phyloP scores from a whole-genome alignment of 2,113 vertebrate genomes.

The Ameiurus melas region DNA sequence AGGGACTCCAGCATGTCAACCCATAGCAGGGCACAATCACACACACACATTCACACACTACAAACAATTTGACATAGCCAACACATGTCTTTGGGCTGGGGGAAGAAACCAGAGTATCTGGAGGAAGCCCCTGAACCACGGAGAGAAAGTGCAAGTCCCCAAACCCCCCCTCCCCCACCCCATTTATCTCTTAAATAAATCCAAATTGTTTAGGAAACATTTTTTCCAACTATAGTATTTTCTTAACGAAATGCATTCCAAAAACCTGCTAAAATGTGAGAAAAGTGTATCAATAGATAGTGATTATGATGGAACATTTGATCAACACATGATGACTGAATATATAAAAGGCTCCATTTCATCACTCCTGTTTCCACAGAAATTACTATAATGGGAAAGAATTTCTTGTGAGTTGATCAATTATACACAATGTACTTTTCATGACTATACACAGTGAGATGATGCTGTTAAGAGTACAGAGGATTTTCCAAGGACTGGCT shows the following conservation, averaged over 20 bases:
- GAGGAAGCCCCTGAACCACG: too few species aligned
- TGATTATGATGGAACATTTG: neutral
- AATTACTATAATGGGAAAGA: neutral
- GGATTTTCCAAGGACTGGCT: neutral
- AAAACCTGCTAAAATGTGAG: neutral
- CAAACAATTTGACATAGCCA: too few species aligned
- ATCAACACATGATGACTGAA: neutral
- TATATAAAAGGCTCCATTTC: neutral
- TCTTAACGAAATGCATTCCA: neutral
- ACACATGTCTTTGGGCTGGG: too few species aligned
- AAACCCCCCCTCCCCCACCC: too few species aligned
- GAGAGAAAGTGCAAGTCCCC: too few species aligned
- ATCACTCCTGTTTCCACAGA: constrained; percentile 1
- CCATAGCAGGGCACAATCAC: too few species aligned
- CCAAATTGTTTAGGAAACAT: neutral
- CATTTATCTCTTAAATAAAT: neutral
- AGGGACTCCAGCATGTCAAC: too few species aligned
- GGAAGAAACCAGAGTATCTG: too few species aligned
- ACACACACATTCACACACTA: too few species aligned
- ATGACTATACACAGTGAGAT: constrained; percentile 5
- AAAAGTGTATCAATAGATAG: neutral
- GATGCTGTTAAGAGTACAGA: neutral
- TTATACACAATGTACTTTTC: neutral
- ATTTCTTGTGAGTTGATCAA: constrained; percentile 3
- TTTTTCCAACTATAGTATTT: neutral